These are phyloP conservation scores for Rhabdomys pumilio DNA, from an alignment of 2,797 vertebrate genomes.

Conservation along the genomic window DNA sequence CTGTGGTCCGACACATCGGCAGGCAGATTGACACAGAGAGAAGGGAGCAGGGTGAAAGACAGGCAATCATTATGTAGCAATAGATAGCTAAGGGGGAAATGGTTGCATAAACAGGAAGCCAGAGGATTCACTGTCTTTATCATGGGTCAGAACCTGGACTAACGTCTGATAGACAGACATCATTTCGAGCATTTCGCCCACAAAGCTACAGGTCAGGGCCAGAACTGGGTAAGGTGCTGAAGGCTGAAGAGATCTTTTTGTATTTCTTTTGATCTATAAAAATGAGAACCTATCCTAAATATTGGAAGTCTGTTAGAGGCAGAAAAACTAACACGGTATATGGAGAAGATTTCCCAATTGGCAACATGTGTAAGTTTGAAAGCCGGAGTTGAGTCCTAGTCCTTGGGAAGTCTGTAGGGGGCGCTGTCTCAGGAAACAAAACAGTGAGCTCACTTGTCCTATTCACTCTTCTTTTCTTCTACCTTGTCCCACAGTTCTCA, in stretches of 20 bases:
- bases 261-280: not conserved
- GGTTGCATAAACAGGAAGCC: not conserved
- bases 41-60: not conserved
- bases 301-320: not conserved
- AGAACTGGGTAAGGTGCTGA: not conserved
- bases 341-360: not conserved
- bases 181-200: not conserved
- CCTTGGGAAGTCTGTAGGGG: not conserved
- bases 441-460: not conserved
- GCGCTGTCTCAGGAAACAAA: conserved; percentile 11
- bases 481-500: not conserved
- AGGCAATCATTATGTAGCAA: not conserved
- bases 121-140: not conserved
- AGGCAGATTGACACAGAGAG: not conserved
- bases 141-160: not conserved
- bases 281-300: conserved; percentile 30
- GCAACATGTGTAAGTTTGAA: not conserved
- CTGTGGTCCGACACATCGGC: not conserved
- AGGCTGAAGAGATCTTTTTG: not conserved
- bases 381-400: not conserved
- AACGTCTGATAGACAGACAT: not conserved
- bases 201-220: not conserved
- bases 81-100: not conserved
- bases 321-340: not conserved
- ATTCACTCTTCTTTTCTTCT: not conserved